These are phyloP conservation scores for Stenopsyche tienmushanensis DNA, from an alignment of 1,140 invertebrate genomes.

Conservation along the genomic window DNA sequence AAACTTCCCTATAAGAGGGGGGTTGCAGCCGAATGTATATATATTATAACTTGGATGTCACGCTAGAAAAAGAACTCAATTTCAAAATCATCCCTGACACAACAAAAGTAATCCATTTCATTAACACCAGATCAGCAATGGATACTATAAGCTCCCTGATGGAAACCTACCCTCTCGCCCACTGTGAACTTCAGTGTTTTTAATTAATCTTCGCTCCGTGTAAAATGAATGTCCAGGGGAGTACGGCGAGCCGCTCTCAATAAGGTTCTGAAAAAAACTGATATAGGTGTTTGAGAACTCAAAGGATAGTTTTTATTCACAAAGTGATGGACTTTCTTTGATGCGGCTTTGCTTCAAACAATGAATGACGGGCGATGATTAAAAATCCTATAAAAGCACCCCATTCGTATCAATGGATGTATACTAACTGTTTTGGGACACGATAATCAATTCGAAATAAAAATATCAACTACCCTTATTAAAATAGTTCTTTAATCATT, in stretches of 20 bases:
- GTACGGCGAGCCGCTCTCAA: background rate
- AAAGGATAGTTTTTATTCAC: slow-evolving; percentile 9
- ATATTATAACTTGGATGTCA: background rate
- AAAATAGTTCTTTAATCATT: too few species aligned
- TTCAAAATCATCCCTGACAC: background rate
- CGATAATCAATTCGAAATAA: too few species aligned
- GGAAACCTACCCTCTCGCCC: background rate
- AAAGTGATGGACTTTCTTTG: slow-evolving; percentile 13
- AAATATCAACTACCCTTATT: too few species aligned
- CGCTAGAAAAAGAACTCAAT: too few species aligned
- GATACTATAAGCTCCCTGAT: background rate
- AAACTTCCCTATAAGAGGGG: background rate
- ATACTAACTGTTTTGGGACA: too few species aligned
- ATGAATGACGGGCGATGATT: slow-evolving; percentile 9
- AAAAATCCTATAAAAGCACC: too few species aligned
- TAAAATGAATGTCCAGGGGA: slow-evolving; percentile 16
- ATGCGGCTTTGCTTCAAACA: background rate
- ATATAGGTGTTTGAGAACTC: slow-evolving; percentile 19
- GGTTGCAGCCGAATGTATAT: too few species aligned
- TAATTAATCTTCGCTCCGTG: slow-evolving; percentile 18
- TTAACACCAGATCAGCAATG: background rate
- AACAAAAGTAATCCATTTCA: slow-evolving; percentile 7
- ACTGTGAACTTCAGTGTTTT: background rate
- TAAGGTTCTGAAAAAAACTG: slow-evolving; percentile 9
- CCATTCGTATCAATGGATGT: too few species aligned